Conservation (phyloP, 2,113 vertebrate genomes). For the Xyrauchen texanus region DNA sequence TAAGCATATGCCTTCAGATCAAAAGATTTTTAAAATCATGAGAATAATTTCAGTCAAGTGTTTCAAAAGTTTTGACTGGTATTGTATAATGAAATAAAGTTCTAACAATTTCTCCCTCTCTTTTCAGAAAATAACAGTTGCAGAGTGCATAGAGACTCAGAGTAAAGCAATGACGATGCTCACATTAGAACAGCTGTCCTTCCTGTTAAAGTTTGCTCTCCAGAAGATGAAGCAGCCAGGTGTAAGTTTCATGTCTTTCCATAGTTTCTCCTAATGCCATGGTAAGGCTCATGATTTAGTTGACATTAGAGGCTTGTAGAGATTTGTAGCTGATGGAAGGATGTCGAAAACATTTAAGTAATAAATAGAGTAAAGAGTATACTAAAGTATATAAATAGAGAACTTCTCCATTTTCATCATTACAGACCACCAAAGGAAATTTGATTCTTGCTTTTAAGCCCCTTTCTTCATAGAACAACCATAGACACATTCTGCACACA, state of each 20-base stretch:
- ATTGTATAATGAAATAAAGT: background rate
- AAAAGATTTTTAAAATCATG: too few species aligned
- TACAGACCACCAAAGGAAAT: too few species aligned
- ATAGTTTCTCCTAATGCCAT: too few species aligned
- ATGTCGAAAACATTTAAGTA: background rate
- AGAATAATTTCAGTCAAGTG: too few species aligned
- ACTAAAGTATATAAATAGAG: background rate
- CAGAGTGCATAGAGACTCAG: slow-evolving; percentile 98
- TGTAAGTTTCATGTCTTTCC: slow-evolving; percentile 78
- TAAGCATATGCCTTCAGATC: too few species aligned
- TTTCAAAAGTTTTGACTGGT: too few species aligned
- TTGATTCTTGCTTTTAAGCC: background rate
- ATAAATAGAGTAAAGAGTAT: too few species aligned
- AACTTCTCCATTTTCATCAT: too few species aligned
- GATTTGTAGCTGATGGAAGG: background rate
- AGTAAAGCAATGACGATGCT: slow-evolving; percentile 99
- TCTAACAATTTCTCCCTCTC: slow-evolving; percentile 9
- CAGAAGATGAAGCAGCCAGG: slow-evolving; percentile 99
- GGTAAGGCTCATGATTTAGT: too few species aligned
- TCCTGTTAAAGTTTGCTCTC: slow-evolving; percentile 98
- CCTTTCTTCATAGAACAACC: background rate
- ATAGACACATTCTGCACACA: too few species aligned
- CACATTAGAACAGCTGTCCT: slow-evolving; percentile 93
- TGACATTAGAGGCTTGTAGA: background rate
- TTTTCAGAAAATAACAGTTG: slow-evolving; percentile 96